Percentiles rank a stretch among this genome's conserved stretches.
These are phyloP conservation scores for Phaethon lepturus DNA, from an alignment of 2,113 vertebrate genomes.

Conservation along the genomic window DNA sequence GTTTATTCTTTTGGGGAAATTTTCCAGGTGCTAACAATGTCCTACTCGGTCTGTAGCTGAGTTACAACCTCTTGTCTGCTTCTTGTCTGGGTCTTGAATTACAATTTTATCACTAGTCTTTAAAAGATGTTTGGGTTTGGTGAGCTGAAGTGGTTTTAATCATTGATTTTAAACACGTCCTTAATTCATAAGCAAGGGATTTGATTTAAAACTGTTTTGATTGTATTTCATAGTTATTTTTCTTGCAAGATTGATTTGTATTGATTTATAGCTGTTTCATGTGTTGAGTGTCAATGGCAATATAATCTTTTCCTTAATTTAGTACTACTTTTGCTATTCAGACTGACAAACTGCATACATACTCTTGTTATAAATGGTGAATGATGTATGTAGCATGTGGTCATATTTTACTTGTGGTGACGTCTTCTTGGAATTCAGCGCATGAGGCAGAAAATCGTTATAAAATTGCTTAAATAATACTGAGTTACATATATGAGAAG, in stretches of 20 bases:
- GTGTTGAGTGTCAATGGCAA: not conserved
- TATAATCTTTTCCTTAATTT: not conserved
- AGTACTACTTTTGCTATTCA: not conserved
- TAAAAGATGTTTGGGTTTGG: not conserved
- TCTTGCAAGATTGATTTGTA: not conserved
- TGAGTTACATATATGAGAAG: not conserved
- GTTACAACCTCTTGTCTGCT: not conserved
- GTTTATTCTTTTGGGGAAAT: not conserved
- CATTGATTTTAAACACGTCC: not conserved
- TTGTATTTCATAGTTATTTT: not conserved
- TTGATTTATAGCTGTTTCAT: not conserved
- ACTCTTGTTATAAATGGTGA: not conserved
- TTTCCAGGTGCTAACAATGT: not conserved
- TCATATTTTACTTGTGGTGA: not conserved
- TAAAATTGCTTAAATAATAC: not conserved
- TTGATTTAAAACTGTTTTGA: not conserved
- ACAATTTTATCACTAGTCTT: not conserved
- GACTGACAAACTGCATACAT: not conserved
- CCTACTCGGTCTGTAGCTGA: not conserved
- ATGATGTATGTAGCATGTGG: not conserved
- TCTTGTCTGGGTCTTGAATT: not conserved
- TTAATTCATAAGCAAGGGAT: not conserved
- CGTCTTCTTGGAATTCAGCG: not conserved
- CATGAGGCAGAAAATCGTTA: not conserved
- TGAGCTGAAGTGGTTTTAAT: not conserved